Percentiles rank a stretch among this genome's conserved stretches.
These are phyloP conservation scores for Cercopithecus mitis DNA, from an alignment of 2,797 vertebrate species.

Conservation along the genomic window DNA sequence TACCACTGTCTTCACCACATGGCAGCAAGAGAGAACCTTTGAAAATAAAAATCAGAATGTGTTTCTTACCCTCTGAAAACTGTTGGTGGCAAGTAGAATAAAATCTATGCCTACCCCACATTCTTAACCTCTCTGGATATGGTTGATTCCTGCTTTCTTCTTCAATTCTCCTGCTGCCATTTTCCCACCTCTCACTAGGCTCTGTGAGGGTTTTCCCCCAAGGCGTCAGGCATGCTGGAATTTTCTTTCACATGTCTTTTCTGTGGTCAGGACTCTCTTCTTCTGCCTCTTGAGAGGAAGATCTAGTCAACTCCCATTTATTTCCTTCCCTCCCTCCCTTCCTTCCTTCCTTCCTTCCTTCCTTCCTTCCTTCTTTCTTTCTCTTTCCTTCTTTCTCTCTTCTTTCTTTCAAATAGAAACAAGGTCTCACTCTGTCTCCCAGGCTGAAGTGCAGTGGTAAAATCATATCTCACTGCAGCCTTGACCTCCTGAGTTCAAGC, in stretches of 20 bases:
- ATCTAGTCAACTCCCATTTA: neutral
- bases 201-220: neutral
- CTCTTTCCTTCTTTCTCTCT: neutral
- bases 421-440: neutral
- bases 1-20: neutral
- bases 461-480: neutral
- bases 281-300: neutral
- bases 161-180: neutral
- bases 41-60: neutral
- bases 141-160: neutral
- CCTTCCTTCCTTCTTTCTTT: no score
- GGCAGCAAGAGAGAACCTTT: neutral
- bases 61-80: neutral
- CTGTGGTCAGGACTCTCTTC: neutral
- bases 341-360: no score
- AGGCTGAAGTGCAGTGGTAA: neutral
- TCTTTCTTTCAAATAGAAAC: neutral
- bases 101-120: neutral
- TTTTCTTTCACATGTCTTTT: neutral
- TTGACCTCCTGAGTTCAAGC: neutral
- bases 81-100: neutral
- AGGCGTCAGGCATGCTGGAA: neutral
- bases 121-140: neutral
- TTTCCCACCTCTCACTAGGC: neutral
- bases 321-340: accelerated